A percentile compares a stretch with the other conserved stretches of the same genome.
Conservation (phyloP, 2,797 vertebrate species). For the Oryzias dopingdopingensis region DNA sequence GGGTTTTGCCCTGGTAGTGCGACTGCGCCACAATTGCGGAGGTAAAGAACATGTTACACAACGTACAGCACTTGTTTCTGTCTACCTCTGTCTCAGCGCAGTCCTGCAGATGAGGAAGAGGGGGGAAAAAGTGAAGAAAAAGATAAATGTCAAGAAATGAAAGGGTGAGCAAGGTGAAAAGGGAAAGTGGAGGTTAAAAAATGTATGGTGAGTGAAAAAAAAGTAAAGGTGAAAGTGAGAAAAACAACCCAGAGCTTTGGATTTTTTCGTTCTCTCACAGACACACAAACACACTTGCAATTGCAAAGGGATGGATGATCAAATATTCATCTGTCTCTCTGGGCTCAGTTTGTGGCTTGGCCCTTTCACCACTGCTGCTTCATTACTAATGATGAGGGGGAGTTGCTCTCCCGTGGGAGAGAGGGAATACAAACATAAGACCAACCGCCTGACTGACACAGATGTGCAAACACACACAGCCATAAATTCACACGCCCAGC, state of each 20-base stretch:
- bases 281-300: conserved; percentile 5
- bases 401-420: conserved; percentile 35
- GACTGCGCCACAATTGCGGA: conserved; percentile 86
- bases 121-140: conserved; percentile 10
- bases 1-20: conserved; percentile 86
- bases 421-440: conserved; percentile 46
- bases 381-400: conserved; percentile 64
- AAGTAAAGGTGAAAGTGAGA: conserved; percentile 39
- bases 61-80: conserved; percentile 85
- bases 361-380: conserved; percentile 50
- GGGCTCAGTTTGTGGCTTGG: conserved; percentile 48
- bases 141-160: conserved; percentile 11
- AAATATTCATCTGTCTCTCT: conserved; percentile 65
- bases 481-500: not conserved
- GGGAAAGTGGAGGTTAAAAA: conserved; percentile 7
- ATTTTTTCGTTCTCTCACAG: conserved; percentile 5
- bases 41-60: conserved; percentile 89
- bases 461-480: conserved; percentile 17
- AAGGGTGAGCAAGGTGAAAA: conserved; percentile 19
- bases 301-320: conserved; percentile 49
- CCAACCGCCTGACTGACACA: conserved; percentile 44
- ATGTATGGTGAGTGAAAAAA: conserved; percentile 18
- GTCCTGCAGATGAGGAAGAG: conserved; percentile 67
- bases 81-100: conserved; percentile 84
- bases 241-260: conserved; percentile 25